Evolutionary conservation across 2,113 vertebrate species (phyloP), one percentile per base, ranked within the genome.

Genomic region (Chrysemys picta): DNA sequence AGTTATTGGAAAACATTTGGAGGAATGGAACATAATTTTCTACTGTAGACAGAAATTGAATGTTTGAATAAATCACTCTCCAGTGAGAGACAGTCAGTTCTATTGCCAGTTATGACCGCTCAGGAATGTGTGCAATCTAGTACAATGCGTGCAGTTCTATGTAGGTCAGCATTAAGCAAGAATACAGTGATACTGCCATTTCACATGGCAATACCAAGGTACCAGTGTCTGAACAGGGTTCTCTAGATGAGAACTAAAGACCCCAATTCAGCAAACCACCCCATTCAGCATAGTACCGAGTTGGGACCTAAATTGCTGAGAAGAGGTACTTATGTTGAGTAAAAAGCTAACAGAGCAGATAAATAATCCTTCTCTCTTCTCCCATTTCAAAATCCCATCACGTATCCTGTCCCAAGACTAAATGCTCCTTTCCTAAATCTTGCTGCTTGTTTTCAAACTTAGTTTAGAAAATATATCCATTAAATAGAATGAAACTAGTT

Each of bases 1-100:
- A 52, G 47, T 84, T 92, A 65, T 65, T 92, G 72, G 49, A 87
- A 94, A 97, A 87, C 17, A n/a, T 92, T 87, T 75, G 62, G 76
- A 84, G 76, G 78, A 87, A 78, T 53, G 12, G 65, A 49, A 21
- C 57, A 72, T 4, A 24, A 54, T 87, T 95, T 94, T 89, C 31
- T 78, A 1, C 35, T 80, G 80, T 45, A 88, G 47, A 47, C 57
- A 65, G 25, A 54, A 85, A 38, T 59, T 52, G 59, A 79, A 42
- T 81, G 35, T 82, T 52, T 3, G 19, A 38, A 72, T 38, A 93
- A 87, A 59, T 19, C 53, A 49, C 45, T 31, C 19, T 14, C 2
- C n/a, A 52, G 14, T 81, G 76, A 81, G 47, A 22, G 53, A 62
- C 75, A 47, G 72, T 38, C 0, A 7, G 80, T 65, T 79, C 42